Conservation (phyloP, 2,113 vertebrate genomes). For the Pristiophorus japonicus region DNA sequence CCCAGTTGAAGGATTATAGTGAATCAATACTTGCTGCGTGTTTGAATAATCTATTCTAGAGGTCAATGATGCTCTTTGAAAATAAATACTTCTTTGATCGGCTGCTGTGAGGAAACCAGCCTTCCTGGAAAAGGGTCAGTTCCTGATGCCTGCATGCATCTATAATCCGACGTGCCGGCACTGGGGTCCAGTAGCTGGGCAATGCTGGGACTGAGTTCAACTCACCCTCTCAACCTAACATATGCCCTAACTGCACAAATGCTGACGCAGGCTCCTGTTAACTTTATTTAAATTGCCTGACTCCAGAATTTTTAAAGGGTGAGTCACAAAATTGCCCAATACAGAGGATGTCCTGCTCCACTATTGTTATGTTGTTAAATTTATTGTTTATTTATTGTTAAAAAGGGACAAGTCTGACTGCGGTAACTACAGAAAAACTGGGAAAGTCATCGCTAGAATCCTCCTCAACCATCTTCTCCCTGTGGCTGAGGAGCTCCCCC, state of each 20-base stretch:
- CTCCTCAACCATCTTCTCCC: too few species aligned
- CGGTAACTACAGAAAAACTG: too few species aligned
- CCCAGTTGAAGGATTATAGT: not conserved
- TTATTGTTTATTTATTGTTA: too few species aligned
- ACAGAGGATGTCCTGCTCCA: not conserved
- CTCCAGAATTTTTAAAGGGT: not conserved
- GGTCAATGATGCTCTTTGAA: not conserved
- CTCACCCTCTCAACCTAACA: not conserved
- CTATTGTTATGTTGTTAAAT: too few species aligned
- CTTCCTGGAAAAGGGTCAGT: not conserved
- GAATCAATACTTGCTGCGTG: not conserved
- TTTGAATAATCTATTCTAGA: not conserved
- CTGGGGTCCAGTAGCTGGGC: not conserved
- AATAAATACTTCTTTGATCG: not conserved
- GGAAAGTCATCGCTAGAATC: too few species aligned
- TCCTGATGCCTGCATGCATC: not conserved
- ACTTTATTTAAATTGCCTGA: not conserved
- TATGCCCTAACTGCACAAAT: not conserved
- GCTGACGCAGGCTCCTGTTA: not conserved
- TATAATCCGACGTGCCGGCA: not conserved
- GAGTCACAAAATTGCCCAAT: not conserved
- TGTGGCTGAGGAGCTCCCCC: too few species aligned
- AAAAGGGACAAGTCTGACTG: too few species aligned
- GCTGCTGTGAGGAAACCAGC: not conserved
- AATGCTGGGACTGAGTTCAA: not conserved